Conservation (phyloP, 2,113 vertebrate genomes). For the Actinemys pallida region DNA sequence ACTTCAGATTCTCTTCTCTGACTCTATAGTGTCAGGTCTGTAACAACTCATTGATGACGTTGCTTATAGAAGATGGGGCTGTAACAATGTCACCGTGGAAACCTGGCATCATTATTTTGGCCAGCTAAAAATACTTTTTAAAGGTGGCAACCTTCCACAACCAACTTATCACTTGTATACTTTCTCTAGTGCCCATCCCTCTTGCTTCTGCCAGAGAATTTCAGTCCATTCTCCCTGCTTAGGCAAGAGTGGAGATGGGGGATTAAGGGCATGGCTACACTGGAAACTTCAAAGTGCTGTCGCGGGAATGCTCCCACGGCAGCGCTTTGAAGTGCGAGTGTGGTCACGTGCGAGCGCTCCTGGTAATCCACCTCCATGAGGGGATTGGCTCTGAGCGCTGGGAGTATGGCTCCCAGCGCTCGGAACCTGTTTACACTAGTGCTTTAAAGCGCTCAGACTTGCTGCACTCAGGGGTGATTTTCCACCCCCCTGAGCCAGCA, state of each 20-base stretch:
- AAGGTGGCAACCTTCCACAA: background rate
- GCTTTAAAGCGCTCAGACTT: no score
- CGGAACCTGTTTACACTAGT: no score
- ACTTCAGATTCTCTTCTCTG: background rate
- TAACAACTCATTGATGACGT: background rate
- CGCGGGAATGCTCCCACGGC: no score
- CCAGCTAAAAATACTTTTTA: no score
- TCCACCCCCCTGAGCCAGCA: no score
- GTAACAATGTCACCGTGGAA: background rate
- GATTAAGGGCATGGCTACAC: background rate
- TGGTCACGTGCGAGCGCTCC: no score
- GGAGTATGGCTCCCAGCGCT: no score
- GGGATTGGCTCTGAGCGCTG: no score
- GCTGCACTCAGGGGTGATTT: no score
- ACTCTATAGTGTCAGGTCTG: background rate
- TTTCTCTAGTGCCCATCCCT: background rate
- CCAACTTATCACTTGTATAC: background rate
- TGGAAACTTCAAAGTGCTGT: no score
- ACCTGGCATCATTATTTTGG: background rate
- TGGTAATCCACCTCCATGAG: no score
- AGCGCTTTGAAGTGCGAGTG: no score
- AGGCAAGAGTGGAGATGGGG: background rate
- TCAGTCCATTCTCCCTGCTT: background rate
- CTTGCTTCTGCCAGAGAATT: background rate
- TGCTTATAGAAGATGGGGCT: background rate